Percentiles rank a stretch among this genome's conserved stretches.
Evolutionary conservation across 2,113 vertebrate species (phyloP).

Genomic region (Passer montanus): DNA sequence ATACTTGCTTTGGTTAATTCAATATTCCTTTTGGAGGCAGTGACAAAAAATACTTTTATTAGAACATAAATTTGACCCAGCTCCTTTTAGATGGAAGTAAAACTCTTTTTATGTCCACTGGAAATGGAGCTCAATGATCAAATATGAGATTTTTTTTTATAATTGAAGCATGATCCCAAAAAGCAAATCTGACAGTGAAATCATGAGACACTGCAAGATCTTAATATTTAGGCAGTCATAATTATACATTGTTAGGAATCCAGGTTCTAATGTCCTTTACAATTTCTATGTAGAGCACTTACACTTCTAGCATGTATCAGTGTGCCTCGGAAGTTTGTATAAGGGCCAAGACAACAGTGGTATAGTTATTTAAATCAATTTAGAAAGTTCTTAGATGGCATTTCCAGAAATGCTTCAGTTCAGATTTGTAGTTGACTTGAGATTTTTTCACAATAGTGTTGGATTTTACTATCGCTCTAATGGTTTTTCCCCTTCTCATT

Average conservation of each 20-base stretch:
- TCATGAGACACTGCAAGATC: background rate
- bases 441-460: background rate
- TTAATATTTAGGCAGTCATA: background rate
- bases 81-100: background rate
- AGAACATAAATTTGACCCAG: background rate
- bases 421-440: background rate
- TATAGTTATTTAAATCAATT: background rate
- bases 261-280: background rate
- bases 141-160: background rate
- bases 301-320: background rate
- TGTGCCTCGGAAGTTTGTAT: background rate
- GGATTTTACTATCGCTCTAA: background rate
- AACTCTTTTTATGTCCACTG: background rate
- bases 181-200: background rate
- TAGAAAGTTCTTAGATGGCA: background rate
- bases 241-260: background rate
- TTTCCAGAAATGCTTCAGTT: background rate
- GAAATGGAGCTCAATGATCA: background rate
- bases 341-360: background rate
- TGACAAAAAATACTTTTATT: background rate
- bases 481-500: background rate
- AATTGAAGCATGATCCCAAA: background rate
- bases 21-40: background rate
- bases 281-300: rapidly evolving
- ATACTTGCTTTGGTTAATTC: background rate